Evolutionary conservation across 1,140 invertebrate species (phyloP).

Genomic region (Bombus balteatus): DNA sequence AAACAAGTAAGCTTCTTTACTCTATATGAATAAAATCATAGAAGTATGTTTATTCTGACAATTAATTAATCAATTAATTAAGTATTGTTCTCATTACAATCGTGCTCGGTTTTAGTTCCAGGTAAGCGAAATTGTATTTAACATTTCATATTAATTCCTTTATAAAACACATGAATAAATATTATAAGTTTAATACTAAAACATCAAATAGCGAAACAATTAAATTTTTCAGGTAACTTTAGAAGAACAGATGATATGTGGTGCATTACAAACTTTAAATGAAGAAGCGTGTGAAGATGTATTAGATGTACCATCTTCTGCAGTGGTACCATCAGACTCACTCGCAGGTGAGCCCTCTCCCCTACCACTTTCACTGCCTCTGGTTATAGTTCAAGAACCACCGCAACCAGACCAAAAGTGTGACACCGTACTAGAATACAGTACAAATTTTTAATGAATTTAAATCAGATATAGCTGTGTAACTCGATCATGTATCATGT

Average conservation of each 20-base stretch:
- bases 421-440: constrained; percentile 76
- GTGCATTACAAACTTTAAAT: constrained; percentile 94
- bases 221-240: constrained; percentile 89
- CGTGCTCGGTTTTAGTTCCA: constrained; percentile 74
- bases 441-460: constrained; percentile 69
- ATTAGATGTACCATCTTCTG: constrained; percentile 83
- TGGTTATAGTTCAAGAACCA: constrained; percentile 81
- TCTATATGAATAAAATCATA: background rate
- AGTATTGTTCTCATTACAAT: constrained; percentile 55
- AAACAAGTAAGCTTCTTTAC: constrained; percentile 85
- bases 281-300: constrained; percentile 96
- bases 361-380: constrained; percentile 79
- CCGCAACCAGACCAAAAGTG: constrained; percentile 77
- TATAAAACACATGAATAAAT: background rate
- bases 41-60: background rate
- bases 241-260: constrained; percentile 97
- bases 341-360: constrained; percentile 80
- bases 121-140: constrained; percentile 69
- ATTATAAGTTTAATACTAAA: background rate
- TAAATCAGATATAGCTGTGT: constrained; percentile 9
- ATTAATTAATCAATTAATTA: constrained; percentile 37
- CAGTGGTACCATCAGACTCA: constrained; percentile 75
- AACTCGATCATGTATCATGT: constrained; percentile 17
- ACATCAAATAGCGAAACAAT: background rate
- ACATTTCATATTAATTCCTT: background rate